Base-by-base conservation (phyloP, 2,113 vertebrate genomes). In the Callocephalon fimbriatum region DNA sequence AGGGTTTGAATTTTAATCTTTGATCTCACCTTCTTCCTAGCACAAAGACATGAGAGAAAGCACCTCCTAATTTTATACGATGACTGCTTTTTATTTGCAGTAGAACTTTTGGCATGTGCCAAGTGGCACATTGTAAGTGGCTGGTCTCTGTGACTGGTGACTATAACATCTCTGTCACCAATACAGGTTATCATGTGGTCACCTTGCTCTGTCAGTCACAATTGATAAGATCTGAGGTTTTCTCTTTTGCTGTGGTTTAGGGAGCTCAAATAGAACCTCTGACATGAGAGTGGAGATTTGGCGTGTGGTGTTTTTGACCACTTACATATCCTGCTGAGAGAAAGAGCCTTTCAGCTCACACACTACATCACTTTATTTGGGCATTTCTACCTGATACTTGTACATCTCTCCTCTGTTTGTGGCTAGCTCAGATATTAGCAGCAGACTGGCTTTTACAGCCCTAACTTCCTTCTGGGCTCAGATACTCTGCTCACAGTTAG, bases 51-150 rank as follows among this genome's bases (percentile, higher is more conserved):
- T 23, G 32, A 67, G 58, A 54, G 58, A 73, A 83, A 65, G 40
- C 1, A 7, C 4, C 10, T 73, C 31, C 40, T 35, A 31, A 47
- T 65, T 73, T 68, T 84, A 66, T 9, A 44, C 7, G 6, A 35
- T 13, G 5, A 7, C 35, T 47, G 7, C 6, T 11, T 35, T 7
- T 31, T 40, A 31, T 58, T 59, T 50, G 15, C n/a, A 42, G 47
- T 16, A 72, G n/a, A n/a, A 44, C 13, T 37, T 78, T 4, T 29
- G 44, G 59, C 6, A 4, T 4, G 8, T 86, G 72, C 75, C 50
- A 48, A 53, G 21, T 3, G 10, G 12, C 27, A 19, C 0, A 0
- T 18, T 63, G 1, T 21, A 71, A 65, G 73, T 59, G 19, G n/a
- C 61, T 62, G 42, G 12, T 48, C 12, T 74, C 40, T 85, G 27